Evolutionary conservation across 2,888 invertebrate genomes (phyloP), one percentile per base, ranked within the genome.

Genomic region (Tigriopus californicus): DNA sequence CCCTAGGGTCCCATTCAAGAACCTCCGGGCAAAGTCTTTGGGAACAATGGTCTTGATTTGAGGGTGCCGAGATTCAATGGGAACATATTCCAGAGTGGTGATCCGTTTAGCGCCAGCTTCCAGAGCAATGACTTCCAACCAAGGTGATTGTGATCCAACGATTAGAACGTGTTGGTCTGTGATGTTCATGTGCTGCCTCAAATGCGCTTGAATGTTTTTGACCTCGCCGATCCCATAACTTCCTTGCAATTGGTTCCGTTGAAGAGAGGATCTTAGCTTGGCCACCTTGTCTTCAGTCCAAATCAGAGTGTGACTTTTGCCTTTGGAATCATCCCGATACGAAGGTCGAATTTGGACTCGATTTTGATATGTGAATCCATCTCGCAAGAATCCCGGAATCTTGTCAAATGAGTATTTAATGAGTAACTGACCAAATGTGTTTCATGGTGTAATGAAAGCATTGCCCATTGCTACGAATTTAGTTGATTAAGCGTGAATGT

Each of bases 51-150:
- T 18, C 6, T 46, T 22, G 11, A 56, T 46, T 54, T 56, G 18
- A 5, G 56, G 56, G 46, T 56, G 56, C 11, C 12, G n/a, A n/a
- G 20, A 22, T n/a, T n/a, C 22, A 20, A 56, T 56, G 20, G 42
- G 20, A 24, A 46, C 18, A 24, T 56, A 56, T 25, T 56, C 56
- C 6, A 56, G 22, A n/a, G 56, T 56, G 13, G 44, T 44, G 42
- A 56, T 56, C 44, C 46, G 20, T 20, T 44, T 41, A 11, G 44
- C 56, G 2, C 44, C 44, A 15, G 20, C 13, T 4, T 46, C 46
- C 18, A 56, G 20, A 1, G 46, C 44, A 18, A 56, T 56, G 3
- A 20, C 56, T 42, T 56, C 56, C 5, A 56, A 24, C 56, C 56
- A 56, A 18, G 54, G 54, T 1, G 20, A 18, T 22, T 56, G 56